Evolutionary conservation across 2,797 vertebrate genomes (phyloP).

Genomic region (Sarcophilus harrisii): DNA sequence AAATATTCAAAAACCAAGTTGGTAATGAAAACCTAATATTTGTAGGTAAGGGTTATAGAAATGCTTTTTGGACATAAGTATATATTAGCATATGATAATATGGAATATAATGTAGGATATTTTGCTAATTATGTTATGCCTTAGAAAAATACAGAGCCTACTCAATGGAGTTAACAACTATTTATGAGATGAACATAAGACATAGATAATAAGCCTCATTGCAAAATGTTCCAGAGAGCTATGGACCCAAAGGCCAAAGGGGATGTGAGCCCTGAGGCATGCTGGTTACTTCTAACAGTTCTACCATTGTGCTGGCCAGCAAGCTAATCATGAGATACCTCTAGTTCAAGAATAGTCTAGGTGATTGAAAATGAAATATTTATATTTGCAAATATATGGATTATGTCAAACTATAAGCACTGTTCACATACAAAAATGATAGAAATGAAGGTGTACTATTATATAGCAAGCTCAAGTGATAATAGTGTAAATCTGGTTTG

Average conservation of each 20-base stretch:
- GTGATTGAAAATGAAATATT: not conserved
- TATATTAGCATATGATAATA: not conserved
- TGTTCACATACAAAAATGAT: not conserved
- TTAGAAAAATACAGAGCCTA: not conserved
- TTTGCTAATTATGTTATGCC: not conserved
- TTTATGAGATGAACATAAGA: not conserved
- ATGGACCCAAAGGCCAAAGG: not conserved
- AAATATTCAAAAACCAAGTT: not conserved
- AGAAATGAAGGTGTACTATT: not conserved
- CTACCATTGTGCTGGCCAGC: not conserved
- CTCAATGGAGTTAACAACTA: not conserved
- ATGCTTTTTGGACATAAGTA: not conserved
- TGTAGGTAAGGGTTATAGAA: not conserved
- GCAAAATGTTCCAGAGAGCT: not conserved
- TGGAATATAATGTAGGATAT: not conserved
- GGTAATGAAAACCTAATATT: not conserved
- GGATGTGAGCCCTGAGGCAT: not conserved
- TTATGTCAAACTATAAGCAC: not conserved
- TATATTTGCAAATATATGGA: not conserved
- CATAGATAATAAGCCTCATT: not conserved
- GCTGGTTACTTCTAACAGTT: not conserved
- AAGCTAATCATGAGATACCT: not conserved
- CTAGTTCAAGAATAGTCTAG: not conserved
- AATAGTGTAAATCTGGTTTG: not conserved
- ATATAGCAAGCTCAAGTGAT: not conserved